Evolutionary conservation across 2,888 invertebrate genomes (phyloP).

Genomic region (Strigamia transsilvanica): DNA sequence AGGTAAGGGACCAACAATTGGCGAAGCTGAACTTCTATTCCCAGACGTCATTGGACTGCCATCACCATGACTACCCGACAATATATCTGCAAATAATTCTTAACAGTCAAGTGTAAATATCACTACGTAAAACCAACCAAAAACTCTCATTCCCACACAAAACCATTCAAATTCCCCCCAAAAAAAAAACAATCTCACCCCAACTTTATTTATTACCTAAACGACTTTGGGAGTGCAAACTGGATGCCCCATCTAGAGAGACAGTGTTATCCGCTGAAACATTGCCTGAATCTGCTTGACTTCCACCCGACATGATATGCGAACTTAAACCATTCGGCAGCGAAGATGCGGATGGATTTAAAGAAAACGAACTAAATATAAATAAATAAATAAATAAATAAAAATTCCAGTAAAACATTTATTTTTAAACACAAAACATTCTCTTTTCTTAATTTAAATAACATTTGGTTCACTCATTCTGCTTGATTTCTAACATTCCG

Average conservation of each 20-base stretch:
- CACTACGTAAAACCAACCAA: too few species aligned
- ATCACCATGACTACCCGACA: not conserved
- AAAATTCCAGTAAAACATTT: too few species aligned
- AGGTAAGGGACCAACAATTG: conserved; percentile 6
- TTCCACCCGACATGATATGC: conserved; percentile 12
- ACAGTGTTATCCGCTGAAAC: conserved; percentile 27
- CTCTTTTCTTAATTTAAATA: too few species aligned
- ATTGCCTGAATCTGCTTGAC: conserved; percentile 33
- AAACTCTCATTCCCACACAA: too few species aligned
- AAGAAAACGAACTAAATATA: not conserved
- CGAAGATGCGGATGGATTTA: not conserved
- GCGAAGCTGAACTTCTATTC: conserved; percentile 5
- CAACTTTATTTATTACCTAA: conserved; percentile 12
- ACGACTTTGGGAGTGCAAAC: conserved; percentile 3
- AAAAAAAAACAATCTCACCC: too few species aligned
- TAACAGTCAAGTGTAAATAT: not conserved
- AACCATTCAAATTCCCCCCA: too few species aligned
- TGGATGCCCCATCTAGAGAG: not conserved
- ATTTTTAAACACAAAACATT: not conserved
- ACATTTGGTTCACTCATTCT: too few species aligned
- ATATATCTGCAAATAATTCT: conserved; percentile 9
- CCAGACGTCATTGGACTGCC: not conserved
- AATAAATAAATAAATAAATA: not conserved
- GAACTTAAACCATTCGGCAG: not conserved
- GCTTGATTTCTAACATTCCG: too few species aligned